A percentile compares a stretch with the other conserved stretches of the same genome.
Evolutionary conservation across 1,140 invertebrate species (phyloP).

Genomic region (Homarus americanus): DNA sequence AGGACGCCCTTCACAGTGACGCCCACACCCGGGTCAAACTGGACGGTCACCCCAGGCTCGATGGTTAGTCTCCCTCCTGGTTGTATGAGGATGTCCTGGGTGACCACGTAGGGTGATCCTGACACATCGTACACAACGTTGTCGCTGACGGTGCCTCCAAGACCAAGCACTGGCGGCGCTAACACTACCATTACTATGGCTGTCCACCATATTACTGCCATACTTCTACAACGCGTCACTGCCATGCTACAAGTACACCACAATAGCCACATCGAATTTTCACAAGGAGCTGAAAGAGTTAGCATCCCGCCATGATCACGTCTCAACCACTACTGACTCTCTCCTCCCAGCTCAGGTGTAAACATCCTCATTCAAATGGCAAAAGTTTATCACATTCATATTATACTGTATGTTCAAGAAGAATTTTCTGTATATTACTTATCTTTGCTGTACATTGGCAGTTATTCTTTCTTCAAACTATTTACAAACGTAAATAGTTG

Average conservation of each 20-base stretch:
- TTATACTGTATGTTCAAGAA: too few relatives aligned
- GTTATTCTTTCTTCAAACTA: neutral
- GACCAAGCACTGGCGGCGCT: too few relatives aligned
- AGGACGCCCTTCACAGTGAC: slow-evolving; percentile 93
- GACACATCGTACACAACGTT: slow-evolving; percentile 70
- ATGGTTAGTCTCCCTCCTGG: slow-evolving; percentile 86
- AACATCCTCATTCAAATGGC: neutral
- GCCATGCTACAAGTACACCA: neutral
- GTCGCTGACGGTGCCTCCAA: slow-evolving; percentile 38
- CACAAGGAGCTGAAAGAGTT: slow-evolving; percentile 14
- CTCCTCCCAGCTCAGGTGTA: too few relatives aligned
- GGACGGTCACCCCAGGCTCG: slow-evolving; percentile 90
- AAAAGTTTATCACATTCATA: neutral
- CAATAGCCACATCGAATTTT: neutral
- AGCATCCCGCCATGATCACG: slow-evolving; percentile 31
- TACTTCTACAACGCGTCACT: neutral
- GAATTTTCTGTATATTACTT: too few relatives aligned
- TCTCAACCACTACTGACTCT: slow-evolving; percentile 33
- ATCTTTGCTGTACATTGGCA: too few relatives aligned
- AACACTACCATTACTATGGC: slow-evolving; percentile 11
- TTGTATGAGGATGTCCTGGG: slow-evolving; percentile 89
- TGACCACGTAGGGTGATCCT: slow-evolving; percentile 87
- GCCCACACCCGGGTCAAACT: slow-evolving; percentile 92
- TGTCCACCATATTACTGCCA: slow-evolving; percentile 43
- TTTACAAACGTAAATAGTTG: neutral